Percentiles rank a stretch among this genome's conserved stretches.
These are phyloP conservation scores for Dryomyza anilis DNA, from an alignment of 2,888 invertebrate genomes.

Conservation along the genomic window DNA sequence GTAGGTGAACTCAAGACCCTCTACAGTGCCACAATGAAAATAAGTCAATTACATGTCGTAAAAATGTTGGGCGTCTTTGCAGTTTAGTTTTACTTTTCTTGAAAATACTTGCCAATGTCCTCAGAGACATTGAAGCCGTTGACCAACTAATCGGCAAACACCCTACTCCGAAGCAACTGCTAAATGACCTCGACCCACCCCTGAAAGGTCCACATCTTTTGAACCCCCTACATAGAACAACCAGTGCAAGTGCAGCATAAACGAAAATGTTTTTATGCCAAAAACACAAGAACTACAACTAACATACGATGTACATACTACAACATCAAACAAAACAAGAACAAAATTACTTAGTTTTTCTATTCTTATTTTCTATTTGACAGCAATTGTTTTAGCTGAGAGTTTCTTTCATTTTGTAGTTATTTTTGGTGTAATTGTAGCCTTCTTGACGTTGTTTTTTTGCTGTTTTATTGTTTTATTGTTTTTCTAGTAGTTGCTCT, in stretches of 20 bases:
- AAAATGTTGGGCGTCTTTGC: background rate
- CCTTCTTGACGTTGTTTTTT: background rate
- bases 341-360: background rate
- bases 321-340: background rate
- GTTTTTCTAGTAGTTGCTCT: background rate
- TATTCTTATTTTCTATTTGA: background rate
- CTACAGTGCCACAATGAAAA: too few species aligned
- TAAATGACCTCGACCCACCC: too few species aligned
- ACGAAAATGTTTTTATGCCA: background rate
- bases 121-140: background rate
- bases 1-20: too few species aligned
- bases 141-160: too few species aligned
- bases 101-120: background rate
- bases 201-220: too few species aligned
- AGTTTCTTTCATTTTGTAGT: background rate
- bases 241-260: background rate
- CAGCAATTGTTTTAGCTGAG: background rate
- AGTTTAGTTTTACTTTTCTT: background rate
- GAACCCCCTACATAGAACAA: too few species aligned
- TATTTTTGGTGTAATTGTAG: background rate
- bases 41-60: background rate
- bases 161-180: too few species aligned
- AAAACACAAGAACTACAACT: background rate
- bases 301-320: too few species aligned
- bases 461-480: background rate